A percentile compares a stretch with the other conserved stretches of the same genome.
These are phyloP conservation scores for Nipponacmea schrenckii DNA, from an alignment of 2,888 invertebrate species.

Conservation along the genomic window DNA sequence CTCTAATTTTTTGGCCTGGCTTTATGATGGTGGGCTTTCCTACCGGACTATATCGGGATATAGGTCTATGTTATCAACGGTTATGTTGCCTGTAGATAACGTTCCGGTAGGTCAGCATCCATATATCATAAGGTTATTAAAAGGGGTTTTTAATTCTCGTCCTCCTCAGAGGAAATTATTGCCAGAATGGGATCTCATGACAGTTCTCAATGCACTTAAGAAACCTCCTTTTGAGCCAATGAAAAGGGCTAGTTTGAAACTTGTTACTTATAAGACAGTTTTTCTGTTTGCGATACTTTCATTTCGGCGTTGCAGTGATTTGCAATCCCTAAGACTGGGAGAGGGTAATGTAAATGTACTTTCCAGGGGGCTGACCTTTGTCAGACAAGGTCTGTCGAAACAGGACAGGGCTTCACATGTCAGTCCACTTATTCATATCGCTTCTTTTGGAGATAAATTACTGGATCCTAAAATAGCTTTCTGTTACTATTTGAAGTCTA, in stretches of 20 bases:
- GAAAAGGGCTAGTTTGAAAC: not conserved
- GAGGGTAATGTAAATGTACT: not conserved
- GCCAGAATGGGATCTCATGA: no score
- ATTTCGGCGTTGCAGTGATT: not conserved
- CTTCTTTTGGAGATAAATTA: slow-evolving; percentile 3
- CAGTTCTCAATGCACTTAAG: no score
- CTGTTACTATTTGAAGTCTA: not conserved
- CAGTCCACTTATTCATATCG: not conserved
- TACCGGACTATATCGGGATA: no score
- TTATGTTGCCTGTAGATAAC: no score
- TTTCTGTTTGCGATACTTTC: not conserved
- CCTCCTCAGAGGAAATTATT: no score
- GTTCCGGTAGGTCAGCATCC: no score
- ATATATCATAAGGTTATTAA: no score
- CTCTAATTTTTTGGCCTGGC: no score
- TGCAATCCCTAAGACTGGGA: not conserved
- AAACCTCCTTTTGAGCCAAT: no score
- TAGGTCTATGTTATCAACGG: no score
- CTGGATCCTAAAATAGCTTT: slow-evolving; percentile 1
- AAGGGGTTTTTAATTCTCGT: no score
- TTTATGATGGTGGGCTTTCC: no score
- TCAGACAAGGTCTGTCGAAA: slow-evolving; percentile 3
- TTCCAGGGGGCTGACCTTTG: not conserved
- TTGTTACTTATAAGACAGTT: not conserved
- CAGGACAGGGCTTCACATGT: not conserved